A percentile compares a stretch with the other conserved stretches of the same genome.
These are phyloP conservation scores for Laspeyria flexula DNA, from an alignment of 2,888 invertebrate species.

Conservation along the genomic window DNA sequence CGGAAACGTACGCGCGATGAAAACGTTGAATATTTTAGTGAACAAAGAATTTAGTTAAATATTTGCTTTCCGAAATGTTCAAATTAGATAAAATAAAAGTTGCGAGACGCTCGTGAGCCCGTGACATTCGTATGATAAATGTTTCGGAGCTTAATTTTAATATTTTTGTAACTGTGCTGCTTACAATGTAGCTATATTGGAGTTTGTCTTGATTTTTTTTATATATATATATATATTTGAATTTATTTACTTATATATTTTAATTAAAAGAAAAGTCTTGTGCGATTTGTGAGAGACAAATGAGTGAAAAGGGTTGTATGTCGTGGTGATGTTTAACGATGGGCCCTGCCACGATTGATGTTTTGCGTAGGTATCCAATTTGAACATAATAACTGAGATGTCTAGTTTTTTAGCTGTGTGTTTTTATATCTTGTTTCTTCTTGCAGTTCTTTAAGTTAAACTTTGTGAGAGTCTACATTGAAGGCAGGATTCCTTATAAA, in stretches of 20 bases:
- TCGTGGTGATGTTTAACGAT: slow-evolving; percentile 3
- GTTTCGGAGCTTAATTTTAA: slow-evolving; percentile 23
- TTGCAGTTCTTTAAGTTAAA: too few relatives aligned
- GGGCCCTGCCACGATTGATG: slow-evolving; percentile 7
- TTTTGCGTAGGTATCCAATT: neutral
- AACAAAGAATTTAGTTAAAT: slow-evolving; percentile 44
- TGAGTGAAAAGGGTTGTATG: slow-evolving; percentile 40
- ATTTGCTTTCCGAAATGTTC: slow-evolving; percentile 36
- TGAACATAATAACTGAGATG: neutral
- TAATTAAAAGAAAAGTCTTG: slow-evolving; percentile 24
- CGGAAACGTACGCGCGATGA: slow-evolving; percentile 38
- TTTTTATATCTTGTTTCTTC: too few relatives aligned
- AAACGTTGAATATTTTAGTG: slow-evolving; percentile 44
- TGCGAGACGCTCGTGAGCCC: slow-evolving; percentile 26
- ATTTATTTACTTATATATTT: slow-evolving; percentile 32
- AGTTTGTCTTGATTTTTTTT: too few relatives aligned
- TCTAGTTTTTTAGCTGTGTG: neutral
- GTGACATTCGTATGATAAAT: slow-evolving; percentile 34
- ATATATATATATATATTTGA: too few relatives aligned
- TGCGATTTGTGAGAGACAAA: slow-evolving; percentile 36
- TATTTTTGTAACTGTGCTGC: slow-evolving; percentile 11
- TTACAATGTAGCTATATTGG: too few relatives aligned
- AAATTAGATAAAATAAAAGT: slow-evolving; percentile 41
- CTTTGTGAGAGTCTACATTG: too few relatives aligned
- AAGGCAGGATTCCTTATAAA: too few relatives aligned